These are phyloP conservation scores for Phaethon lepturus DNA, from an alignment of 2,113 vertebrate genomes.

Conservation along the genomic window DNA sequence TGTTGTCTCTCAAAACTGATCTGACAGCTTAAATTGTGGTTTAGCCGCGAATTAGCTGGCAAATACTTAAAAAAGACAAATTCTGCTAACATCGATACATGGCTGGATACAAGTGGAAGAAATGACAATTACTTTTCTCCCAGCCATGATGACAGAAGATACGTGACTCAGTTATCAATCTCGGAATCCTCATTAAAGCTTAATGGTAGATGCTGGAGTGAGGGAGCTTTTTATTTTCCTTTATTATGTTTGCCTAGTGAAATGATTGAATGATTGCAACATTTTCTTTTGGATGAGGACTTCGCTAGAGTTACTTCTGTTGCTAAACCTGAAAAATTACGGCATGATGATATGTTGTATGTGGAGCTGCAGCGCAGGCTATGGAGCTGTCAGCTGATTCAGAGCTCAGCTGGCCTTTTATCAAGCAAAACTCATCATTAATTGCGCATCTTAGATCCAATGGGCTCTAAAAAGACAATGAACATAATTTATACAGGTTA, in stretches of 20 bases:
- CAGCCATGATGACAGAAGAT: not conserved
- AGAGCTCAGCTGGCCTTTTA: too few species aligned
- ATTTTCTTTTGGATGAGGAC: not conserved
- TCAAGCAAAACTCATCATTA: not conserved
- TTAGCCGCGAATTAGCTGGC: conserved; percentile 22
- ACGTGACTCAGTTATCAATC: not conserved
- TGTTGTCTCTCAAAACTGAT: conserved; percentile 44
- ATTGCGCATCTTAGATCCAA: not conserved
- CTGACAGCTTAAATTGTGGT: conserved; percentile 15
- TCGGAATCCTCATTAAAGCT: conserved; percentile 17
- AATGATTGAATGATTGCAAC: not conserved
- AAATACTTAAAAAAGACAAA: conserved; percentile 6
- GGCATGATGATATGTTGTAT: not conserved
- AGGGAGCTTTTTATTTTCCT: not conserved
- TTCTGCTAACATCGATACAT: not conserved
- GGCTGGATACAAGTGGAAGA: not conserved
- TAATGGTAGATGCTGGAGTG: not conserved
- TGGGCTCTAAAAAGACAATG: not conserved
- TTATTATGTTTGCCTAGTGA: not conserved
- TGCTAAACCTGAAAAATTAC: not conserved
- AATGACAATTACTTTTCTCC: not conserved
- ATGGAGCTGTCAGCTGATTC: not conserved
- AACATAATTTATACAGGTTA: not conserved
- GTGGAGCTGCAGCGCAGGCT: not conserved
- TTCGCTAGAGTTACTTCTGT: not conserved